Conservation (phyloP, 1,140 invertebrate genomes). For the Cepaea nemoralis region DNA sequence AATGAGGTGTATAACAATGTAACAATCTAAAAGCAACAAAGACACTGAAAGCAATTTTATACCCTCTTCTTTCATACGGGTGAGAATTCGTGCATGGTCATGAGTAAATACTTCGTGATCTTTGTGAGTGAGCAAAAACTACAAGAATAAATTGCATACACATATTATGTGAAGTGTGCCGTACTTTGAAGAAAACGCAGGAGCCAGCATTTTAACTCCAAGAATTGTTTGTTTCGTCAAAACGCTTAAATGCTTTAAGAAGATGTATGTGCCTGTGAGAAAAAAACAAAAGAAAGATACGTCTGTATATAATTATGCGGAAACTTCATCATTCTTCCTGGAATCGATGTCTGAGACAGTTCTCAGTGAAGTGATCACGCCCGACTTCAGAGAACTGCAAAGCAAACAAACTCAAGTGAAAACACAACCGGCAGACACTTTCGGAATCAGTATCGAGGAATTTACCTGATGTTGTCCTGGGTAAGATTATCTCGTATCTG, state of each 20-base stretch:
- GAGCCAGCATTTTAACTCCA: too few species aligned
- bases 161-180: not conserved
- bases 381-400: not conserved
- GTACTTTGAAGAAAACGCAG: not conserved
- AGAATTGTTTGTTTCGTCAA: not conserved
- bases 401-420: not conserved
- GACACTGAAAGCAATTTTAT: too few species aligned
- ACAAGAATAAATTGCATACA: too few species aligned
- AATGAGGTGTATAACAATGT: too few species aligned
- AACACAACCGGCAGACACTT: not conserved
- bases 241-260: not conserved
- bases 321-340: not conserved
- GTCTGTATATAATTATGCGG: not conserved
- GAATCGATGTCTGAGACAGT: not conserved
- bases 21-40: too few species aligned
- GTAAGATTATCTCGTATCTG: conserved; percentile 24
- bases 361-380: not conserved
- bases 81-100: too few species aligned
- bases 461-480: conserved; percentile 22
- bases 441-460: not conserved
- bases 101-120: too few species aligned
- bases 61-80: too few species aligned
- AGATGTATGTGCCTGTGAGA: not conserved
- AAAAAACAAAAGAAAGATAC: not conserved
- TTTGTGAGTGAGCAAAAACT: too few species aligned